A percentile compares a stretch with the other conserved stretches of the same genome.
Evolutionary conservation across 23 tunicate genomes (phyloP).

Genomic region (Trididemnum clinides): DNA sequence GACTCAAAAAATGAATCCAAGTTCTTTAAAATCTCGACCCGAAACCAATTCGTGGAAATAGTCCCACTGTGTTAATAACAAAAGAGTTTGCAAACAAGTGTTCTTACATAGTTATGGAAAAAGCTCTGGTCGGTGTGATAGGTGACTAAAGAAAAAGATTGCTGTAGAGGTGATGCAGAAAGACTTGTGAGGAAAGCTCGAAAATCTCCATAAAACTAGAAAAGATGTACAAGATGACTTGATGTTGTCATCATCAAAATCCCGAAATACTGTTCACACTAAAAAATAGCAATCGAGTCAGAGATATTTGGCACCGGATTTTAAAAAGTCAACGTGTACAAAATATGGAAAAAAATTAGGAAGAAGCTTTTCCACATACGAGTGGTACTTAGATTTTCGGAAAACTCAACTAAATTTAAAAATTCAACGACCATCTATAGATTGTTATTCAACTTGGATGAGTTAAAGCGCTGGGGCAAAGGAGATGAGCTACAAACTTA

Average conservation of each 20-base stretch:
- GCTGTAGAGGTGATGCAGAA: neutral
- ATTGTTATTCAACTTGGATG: neutral
- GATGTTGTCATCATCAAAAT: neutral
- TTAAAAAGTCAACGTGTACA: neutral
- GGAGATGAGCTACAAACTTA: no score
- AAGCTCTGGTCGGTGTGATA: neutral
- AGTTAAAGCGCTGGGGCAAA: no score
- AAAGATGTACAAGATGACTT: neutral
- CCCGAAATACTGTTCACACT: neutral
- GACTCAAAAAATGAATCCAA: neutral
- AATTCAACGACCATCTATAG: neutral
- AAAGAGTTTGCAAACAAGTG: neutral
- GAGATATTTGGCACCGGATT: neutral
- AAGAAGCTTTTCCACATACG: neutral
- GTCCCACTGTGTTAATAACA: neutral
- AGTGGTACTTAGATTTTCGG: neutral
- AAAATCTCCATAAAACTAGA: neutral
- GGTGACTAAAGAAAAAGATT: neutral
- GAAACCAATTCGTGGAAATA: neutral
- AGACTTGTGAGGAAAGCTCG: neutral
- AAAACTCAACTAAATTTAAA: neutral
- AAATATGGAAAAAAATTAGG: neutral
- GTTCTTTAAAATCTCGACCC: neutral
- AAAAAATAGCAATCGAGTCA: neutral
- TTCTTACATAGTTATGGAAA: neutral